Evolutionary conservation across 2,797 vertebrate species (phyloP), one percentile per base, ranked within the genome.

Genomic region (Gymnothorax reevesii): DNA sequence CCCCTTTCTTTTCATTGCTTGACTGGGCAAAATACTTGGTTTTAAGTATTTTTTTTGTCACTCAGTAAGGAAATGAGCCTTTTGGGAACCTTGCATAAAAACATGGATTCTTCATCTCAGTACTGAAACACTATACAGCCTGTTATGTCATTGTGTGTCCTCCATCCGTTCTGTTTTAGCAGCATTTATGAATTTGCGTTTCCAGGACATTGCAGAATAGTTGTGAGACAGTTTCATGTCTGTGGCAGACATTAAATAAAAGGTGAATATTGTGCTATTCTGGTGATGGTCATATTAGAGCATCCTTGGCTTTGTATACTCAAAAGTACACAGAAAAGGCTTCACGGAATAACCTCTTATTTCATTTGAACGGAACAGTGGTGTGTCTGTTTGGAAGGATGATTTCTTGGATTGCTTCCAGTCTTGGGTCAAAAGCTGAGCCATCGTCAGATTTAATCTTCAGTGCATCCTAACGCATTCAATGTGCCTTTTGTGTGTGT

Each of bases 1-100:
- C 95, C 95, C 93, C 93, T 93, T 92, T 91, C 91, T 94, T 94
- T 94, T 94, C 94, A 95, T 95, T 95, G 94, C 92, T 94, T 94
- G 90, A 91, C 92, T 90, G 73, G 83, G 85, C 88, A 84, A 87
- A 91, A 94, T 91, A 91, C 93, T 94, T 93, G 94, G 92, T 94
- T 94, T 94, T 94, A 93, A 94, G 33, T 42, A 42, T 42, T 42
- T 94, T 94, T 93, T 92, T 93, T 95, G 94, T 95, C 95, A 94
- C 94, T 95, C 95, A 94, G 93, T 91, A 90, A 92, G 93, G 93
- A 92, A 92, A 93, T 94, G 94, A 95, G 93, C 92, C 93, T 94
- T 80, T 93, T 91, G 93, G 93, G 93, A 94, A 95, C 95, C 93
- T 94, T 92, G 92, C 93, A 94, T 92, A 94, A 94, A 93, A 95